A percentile compares a stretch with the other conserved stretches of the same genome.
phyloP scores from a whole-genome alignment of 2,888 invertebrate species.

The Pilophorus perplexus region DNA sequence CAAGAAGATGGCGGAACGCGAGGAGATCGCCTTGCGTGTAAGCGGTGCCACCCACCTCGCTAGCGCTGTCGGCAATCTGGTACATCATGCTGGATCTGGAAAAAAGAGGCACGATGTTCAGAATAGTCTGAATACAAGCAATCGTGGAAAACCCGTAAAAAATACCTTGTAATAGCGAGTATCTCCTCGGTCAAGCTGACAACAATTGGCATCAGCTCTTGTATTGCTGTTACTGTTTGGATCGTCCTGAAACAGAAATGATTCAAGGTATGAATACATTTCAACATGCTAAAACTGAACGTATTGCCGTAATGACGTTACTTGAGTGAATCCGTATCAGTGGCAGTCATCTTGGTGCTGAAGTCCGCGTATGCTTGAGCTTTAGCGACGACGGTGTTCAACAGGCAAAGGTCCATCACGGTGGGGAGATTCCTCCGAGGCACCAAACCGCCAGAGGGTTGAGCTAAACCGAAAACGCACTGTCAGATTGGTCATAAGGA shows the following conservation, averaged over 20 bases:
- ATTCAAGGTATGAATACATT: too few species aligned
- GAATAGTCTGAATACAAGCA: too few species aligned
- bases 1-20: slow-evolving; percentile 53
- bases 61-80: slow-evolving; percentile 54
- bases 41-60: slow-evolving; percentile 46
- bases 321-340: slow-evolving; percentile 53
- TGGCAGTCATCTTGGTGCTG: slow-evolving; percentile 36
- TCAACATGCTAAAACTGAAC: neutral
- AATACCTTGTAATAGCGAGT: slow-evolving; percentile 61
- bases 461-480: too few species aligned
- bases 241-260: slow-evolving; percentile 47
- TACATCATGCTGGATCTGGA: slow-evolving; percentile 55
- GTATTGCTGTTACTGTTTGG: slow-evolving; percentile 52
- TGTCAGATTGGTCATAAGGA: too few species aligned
- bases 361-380: slow-evolving; percentile 58
- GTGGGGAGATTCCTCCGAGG: slow-evolving; percentile 59
- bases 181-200: slow-evolving; percentile 64
- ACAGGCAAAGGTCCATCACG: slow-evolving; percentile 68
- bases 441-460: slow-evolving; percentile 51
- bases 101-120: neutral
- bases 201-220: slow-evolving; percentile 66
- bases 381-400: slow-evolving; percentile 74
- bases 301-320: slow-evolving; percentile 42
- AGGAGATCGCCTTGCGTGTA: slow-evolving; percentile 49
- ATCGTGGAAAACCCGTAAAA: slow-evolving; percentile 48